Evolutionary conservation across 2,888 invertebrate species (phyloP).

Genomic region (Dryobotodes eremita): DNA sequence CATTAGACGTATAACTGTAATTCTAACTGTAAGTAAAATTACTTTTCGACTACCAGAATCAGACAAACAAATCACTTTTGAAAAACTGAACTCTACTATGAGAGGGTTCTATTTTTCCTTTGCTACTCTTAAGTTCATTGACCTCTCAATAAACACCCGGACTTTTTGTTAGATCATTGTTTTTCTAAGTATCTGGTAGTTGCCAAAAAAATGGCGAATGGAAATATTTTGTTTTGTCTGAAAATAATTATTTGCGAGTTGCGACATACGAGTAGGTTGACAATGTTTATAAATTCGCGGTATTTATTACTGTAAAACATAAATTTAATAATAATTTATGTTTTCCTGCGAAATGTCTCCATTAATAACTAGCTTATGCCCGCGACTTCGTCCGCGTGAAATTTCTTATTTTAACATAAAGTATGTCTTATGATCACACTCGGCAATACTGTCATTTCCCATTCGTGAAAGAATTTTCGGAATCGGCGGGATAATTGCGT

Average conservation of each 20-base stretch:
- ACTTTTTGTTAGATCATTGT: conserved; percentile 54
- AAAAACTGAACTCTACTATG: conserved; percentile 13
- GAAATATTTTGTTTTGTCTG: conserved; percentile 34
- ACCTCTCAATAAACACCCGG: conserved; percentile 36
- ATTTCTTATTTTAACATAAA: too few relatives aligned
- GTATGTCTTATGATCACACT: too few relatives aligned
- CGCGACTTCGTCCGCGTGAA: too few relatives aligned
- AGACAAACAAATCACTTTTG: conserved; percentile 2
- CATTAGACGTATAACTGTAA: too few relatives aligned
- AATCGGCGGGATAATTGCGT: too few relatives aligned
- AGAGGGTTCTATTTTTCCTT: conserved; percentile 39
- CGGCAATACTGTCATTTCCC: too few relatives aligned
- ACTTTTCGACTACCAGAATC: neutral
- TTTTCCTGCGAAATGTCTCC: conserved; percentile 4
- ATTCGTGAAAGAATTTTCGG: too few relatives aligned
- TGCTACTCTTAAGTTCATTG: conserved; percentile 34
- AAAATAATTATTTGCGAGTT: conserved; percentile 23
- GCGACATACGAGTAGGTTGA: conserved; percentile 1
- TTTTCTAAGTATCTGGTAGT: conserved; percentile 43
- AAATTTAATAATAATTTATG: neutral
- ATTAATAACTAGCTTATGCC: neutral
- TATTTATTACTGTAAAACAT: conserved; percentile 22
- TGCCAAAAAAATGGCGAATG: conserved; percentile 56
- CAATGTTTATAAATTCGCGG: conserved; percentile 13
- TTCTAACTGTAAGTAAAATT: too few relatives aligned